Evolutionary conservation across 2,888 invertebrate genomes (phyloP).

Genomic region (Conchocele bisecta): DNA sequence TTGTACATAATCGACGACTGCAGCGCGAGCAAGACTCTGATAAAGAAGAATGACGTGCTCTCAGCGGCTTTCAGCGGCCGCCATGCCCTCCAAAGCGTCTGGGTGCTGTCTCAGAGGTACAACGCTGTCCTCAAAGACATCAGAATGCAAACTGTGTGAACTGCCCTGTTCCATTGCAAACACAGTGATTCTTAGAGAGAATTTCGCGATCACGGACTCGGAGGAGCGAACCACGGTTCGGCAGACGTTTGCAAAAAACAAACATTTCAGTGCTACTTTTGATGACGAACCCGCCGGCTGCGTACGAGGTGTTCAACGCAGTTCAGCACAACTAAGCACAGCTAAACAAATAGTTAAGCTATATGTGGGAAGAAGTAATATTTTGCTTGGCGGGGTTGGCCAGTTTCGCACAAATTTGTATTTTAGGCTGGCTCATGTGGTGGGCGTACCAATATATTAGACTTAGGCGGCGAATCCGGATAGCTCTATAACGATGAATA

Average conservation of each 20-base stretch:
- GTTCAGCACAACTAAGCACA: too few species aligned
- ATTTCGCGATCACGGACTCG: too few species aligned
- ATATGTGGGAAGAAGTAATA: too few species aligned
- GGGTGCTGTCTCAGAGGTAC: neutral
- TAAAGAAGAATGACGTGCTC: neutral
- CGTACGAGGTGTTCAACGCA: neutral
- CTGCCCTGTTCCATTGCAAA: neutral
- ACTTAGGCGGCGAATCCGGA: too few species aligned
- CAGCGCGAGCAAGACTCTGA: neutral
- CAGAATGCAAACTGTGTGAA: neutral
- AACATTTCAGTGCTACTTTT: neutral
- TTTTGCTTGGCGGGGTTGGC: too few species aligned
- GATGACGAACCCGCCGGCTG: neutral
- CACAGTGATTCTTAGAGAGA: neutral
- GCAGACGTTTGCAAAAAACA: neutral
- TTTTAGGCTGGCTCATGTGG: too few species aligned
- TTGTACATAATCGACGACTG: neutral
- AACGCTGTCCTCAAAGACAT: neutral
- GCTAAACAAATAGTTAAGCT: too few species aligned
- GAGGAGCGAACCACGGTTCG: neutral
- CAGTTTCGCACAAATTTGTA: too few species aligned
- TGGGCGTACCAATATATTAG: too few species aligned
- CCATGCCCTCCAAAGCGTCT: neutral
- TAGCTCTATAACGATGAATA: too few species aligned
- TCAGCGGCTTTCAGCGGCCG: neutral